phyloP scores from a whole-genome alignment of 2,113 vertebrate genomes.

The Phasianus colchicus region DNA sequence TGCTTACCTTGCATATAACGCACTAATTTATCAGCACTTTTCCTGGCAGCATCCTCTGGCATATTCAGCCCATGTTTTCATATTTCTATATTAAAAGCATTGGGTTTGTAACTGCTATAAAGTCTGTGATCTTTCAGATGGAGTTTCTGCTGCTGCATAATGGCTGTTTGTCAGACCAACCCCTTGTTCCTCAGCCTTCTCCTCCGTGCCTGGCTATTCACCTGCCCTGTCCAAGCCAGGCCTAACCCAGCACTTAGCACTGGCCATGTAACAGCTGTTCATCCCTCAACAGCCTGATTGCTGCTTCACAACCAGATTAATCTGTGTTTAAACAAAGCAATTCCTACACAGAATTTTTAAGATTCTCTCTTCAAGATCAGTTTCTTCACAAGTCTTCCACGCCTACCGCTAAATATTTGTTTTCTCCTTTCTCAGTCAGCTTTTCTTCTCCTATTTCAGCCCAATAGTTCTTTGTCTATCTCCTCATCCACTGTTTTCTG shows the following conservation, averaged over 20 bases:
- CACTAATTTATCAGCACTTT: not conserved
- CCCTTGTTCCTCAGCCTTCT: not conserved
- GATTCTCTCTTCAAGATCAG: not conserved
- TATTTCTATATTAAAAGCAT: not conserved
- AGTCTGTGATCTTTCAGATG: not conserved
- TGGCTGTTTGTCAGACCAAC: not conserved
- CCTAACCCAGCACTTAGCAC: not conserved
- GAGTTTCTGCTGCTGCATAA: not conserved
- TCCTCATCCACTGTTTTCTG: not conserved
- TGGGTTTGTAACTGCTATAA: not conserved
- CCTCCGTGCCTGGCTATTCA: not conserved
- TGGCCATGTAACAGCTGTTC: not conserved
- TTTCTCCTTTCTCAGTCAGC: not conserved
- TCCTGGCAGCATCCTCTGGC: not conserved
- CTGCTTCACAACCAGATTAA: not conserved
- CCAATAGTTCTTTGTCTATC: not conserved
- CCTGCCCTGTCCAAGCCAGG: not conserved
- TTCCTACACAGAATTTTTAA: not conserved
- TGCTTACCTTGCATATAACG: not conserved
- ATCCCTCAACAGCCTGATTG: not conserved
- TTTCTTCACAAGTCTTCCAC: not conserved
- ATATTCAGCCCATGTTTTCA: not conserved
- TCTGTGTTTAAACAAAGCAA: not conserved
- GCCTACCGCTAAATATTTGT: not conserved
- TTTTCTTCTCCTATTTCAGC: not conserved